These are phyloP conservation scores for Oxygymnocypris stewartii DNA, from an alignment of 2,113 vertebrate species.

Conservation along the genomic window DNA sequence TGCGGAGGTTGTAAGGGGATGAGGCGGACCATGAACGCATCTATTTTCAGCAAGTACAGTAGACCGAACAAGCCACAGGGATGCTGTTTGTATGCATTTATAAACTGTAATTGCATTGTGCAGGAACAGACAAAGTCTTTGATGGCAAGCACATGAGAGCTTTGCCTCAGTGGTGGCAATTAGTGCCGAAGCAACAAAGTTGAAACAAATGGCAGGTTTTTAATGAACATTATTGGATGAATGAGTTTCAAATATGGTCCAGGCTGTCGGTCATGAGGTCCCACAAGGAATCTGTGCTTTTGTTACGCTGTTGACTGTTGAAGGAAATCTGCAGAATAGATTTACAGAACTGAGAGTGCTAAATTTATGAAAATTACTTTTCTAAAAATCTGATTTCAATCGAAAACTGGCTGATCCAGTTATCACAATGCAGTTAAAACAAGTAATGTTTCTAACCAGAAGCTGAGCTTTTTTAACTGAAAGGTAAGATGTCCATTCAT, in stretches of 20 bases:
- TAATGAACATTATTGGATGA: constrained; percentile 40
- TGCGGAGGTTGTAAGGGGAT: constrained; percentile 5
- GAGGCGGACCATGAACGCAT: neutral
- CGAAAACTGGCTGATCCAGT: neutral
- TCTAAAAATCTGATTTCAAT: neutral
- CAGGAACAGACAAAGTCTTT: constrained; percentile 23
- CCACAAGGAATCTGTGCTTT: constrained; percentile 17
- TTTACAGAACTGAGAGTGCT: constrained; percentile 5
- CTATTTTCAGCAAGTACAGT: constrained; percentile 36
- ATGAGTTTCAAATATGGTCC: constrained; percentile 7
- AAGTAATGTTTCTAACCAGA: neutral
- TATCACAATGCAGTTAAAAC: neutral
- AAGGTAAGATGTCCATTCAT: neutral
- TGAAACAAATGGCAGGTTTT: constrained; percentile 43
- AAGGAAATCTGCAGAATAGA: neutral
- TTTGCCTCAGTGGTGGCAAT: constrained; percentile 32
- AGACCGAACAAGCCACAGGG: constrained; percentile 19
- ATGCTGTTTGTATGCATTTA: constrained; percentile 32
- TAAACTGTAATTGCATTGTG: constrained; percentile 46
- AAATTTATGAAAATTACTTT: neutral
- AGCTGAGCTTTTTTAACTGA: neutral
- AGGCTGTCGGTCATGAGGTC: constrained; percentile 4
- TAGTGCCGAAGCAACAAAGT: neutral
- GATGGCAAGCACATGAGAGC: constrained; percentile 27
- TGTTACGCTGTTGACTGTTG: neutral